These are phyloP conservation scores for Scopus umbretta DNA, from an alignment of 2,113 vertebrate species.

Conservation along the genomic window DNA sequence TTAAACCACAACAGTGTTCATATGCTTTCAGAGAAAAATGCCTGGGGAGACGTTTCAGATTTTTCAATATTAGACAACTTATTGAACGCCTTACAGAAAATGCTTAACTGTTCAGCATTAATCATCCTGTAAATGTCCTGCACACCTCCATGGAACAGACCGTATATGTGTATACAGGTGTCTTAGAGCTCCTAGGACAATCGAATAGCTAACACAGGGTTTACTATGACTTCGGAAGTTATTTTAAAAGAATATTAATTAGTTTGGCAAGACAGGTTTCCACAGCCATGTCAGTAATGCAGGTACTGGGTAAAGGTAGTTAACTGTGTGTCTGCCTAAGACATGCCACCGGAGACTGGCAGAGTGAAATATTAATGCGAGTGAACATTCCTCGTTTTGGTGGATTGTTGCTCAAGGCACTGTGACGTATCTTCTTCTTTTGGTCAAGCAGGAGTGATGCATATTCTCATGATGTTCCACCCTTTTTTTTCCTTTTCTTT, in stretches of 20 bases:
- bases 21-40: background rate
- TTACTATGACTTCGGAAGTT: background rate
- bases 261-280: background rate
- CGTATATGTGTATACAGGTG: rapidly evolving
- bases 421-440: background rate
- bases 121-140: background rate
- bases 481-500: background rate
- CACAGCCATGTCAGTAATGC: background rate
- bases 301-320: background rate
- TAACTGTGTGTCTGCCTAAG: background rate
- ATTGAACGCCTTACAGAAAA: background rate
- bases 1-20: too few relatives aligned
- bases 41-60: background rate
- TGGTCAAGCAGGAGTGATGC: background rate
- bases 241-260: background rate
- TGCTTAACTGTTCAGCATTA: background rate
- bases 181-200: background rate
- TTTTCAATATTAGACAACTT: background rate
- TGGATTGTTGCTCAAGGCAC: background rate
- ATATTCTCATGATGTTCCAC: background rate
- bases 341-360: background rate
- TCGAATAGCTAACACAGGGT: background rate
- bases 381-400: background rate
- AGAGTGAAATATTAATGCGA: background rate
- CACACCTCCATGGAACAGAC: too few relatives aligned